These are phyloP conservation scores for Candoia aspera DNA, from an alignment of 2,113 vertebrate genomes.

Conservation along the genomic window DNA sequence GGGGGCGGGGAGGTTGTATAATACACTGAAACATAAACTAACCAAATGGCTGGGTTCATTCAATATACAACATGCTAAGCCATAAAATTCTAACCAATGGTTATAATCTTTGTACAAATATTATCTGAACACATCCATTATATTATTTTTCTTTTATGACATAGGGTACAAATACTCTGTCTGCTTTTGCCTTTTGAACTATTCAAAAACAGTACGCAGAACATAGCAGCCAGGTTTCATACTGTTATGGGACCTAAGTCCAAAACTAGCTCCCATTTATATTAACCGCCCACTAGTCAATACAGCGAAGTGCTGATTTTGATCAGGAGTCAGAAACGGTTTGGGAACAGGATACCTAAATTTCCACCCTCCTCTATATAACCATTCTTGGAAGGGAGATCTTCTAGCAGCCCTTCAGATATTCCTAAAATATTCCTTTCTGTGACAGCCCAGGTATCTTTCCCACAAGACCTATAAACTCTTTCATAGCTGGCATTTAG, in stretches of 20 bases:
- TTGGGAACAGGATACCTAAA: not conserved
- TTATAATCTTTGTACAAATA: not conserved
- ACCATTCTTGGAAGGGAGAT: not conserved
- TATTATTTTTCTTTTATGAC: not conserved
- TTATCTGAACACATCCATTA: not conserved
- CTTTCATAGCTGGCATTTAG: not conserved
- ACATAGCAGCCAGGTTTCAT: not conserved
- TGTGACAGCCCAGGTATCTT: not conserved
- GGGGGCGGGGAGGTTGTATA: not conserved
- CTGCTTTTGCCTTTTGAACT: not conserved
- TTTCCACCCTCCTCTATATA: not conserved
- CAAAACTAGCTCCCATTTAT: not conserved
- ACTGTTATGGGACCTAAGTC: not conserved
- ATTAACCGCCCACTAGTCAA: not conserved
- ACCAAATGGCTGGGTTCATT: no score
- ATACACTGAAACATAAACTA: not conserved
- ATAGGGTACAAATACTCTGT: not conserved
- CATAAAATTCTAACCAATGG: not conserved
- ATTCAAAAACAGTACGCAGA: not conserved
- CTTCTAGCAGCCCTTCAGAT: not conserved
- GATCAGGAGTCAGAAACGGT: not conserved
- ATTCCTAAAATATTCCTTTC: not conserved
- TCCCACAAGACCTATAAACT: not conserved
- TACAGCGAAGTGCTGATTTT: not conserved
- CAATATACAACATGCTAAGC: not conserved